Evolutionary conservation across 2,113 vertebrate species (phyloP).

Genomic region (Sinocyclocheilus anshuiensis): DNA sequence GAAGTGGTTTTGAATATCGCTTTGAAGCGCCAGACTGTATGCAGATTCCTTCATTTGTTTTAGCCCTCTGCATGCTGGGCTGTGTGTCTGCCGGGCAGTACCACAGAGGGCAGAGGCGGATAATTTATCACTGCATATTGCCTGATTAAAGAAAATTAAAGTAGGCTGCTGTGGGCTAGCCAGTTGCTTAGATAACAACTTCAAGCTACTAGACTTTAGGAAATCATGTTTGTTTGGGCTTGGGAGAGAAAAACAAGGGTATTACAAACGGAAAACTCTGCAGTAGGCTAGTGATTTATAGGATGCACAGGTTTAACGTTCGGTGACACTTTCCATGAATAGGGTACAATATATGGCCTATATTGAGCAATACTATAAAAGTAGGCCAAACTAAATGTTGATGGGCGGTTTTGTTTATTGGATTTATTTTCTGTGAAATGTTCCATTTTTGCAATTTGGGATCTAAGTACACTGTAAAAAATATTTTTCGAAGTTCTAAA

Average conservation of each 20-base stretch:
- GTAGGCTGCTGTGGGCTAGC: constrained; percentile 63
- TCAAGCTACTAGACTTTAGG: constrained; percentile 67
- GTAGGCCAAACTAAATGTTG: too few relatives aligned
- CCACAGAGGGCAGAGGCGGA: constrained; percentile 66
- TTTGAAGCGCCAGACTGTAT: constrained; percentile 62
- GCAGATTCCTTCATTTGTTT: constrained; percentile 62
- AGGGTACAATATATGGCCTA: neutral
- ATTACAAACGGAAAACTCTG: constrained; percentile 54
- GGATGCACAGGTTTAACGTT: neutral
- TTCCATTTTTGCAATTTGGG: too few relatives aligned
- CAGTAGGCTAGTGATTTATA: constrained; percentile 7
- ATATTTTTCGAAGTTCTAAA: too few relatives aligned
- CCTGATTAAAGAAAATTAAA: constrained; percentile 76
- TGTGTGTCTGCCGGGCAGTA: constrained; percentile 41
- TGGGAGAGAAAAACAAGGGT: constrained; percentile 63
- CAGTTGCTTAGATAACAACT: constrained; percentile 76
- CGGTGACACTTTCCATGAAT: neutral
- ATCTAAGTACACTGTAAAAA: too few relatives aligned
- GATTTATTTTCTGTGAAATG: too few relatives aligned
- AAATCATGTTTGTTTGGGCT: constrained; percentile 63
- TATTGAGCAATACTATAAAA: too few relatives aligned
- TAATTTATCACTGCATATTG: constrained; percentile 73
- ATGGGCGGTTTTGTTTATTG: too few relatives aligned
- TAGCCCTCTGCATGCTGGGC: constrained; percentile 58
- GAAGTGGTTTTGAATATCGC: constrained; percentile 47